A percentile compares a stretch with the other conserved stretches of the same genome.
phyloP scores from a whole-genome alignment of 2,888 invertebrate species.

The Sminthurides aquaticus region DNA sequence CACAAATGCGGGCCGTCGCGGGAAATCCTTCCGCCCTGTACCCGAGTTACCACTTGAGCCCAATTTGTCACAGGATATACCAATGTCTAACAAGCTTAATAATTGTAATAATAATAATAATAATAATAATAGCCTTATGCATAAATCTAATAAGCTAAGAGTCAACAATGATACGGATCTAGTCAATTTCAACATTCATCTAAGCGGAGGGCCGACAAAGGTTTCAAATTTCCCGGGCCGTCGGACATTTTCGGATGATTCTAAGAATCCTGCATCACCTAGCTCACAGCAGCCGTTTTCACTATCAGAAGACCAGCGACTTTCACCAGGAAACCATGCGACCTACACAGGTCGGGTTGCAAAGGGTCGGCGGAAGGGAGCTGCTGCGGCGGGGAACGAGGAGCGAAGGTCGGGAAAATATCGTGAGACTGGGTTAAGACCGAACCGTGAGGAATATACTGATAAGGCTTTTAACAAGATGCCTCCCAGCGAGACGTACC shows the following conservation, averaged over 20 bases:
- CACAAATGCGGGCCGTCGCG: not conserved
- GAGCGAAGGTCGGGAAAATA: not conserved
- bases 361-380: not conserved
- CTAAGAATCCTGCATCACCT: not conserved
- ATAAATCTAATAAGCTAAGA: too few species aligned
- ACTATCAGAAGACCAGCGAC: not conserved
- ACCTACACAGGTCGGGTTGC: not conserved
- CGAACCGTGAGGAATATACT: not conserved
- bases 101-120: too few species aligned
- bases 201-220: not conserved
- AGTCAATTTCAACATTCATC: slow-evolving; percentile 31
- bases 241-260: not conserved
- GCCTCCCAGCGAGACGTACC: too few species aligned
- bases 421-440: not conserved
- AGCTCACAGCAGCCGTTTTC: not conserved
- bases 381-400: not conserved
- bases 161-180: slow-evolving; percentile 32
- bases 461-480: not conserved
- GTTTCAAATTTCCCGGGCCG: not conserved
- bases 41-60: too few species aligned
- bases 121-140: too few species aligned
- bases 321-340: not conserved
- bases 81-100: too few species aligned
- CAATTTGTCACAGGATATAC: too few species aligned
- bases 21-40: not conserved